phyloP scores from a whole-genome alignment of 2,888 invertebrate genomes.

The Taphrorychus bicolor region DNA sequence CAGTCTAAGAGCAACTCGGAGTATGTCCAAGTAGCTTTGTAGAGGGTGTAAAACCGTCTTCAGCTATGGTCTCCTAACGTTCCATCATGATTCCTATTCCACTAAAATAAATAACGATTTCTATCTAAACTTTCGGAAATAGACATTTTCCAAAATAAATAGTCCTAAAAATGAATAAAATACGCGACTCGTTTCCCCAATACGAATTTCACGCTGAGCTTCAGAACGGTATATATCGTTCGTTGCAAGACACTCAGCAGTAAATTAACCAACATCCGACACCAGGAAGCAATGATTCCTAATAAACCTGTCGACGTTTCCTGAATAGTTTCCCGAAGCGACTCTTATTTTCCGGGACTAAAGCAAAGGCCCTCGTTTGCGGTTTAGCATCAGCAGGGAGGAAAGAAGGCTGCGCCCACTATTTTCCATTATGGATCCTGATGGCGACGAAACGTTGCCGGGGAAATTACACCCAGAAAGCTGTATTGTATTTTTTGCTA shows the following conservation, averaged over 20 bases:
- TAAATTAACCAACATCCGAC: constrained; percentile 33
- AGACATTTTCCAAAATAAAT: neutral
- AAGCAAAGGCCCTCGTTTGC: constrained; percentile 23
- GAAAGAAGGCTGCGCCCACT: constrained; percentile 1
- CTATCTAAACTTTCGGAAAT: neutral
- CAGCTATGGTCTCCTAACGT: too few relatives aligned
- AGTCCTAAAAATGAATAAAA: neutral
- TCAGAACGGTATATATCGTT: constrained; percentile 13
- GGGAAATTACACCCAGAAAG: neutral
- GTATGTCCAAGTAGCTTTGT: too few relatives aligned
- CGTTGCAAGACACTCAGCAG: constrained; percentile 24
- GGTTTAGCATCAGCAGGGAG: constrained; percentile 19
- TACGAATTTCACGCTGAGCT: neutral
- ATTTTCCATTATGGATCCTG: constrained; percentile 7
- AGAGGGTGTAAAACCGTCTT: too few relatives aligned
- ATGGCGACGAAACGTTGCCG: neutral
- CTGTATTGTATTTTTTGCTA: neutral
- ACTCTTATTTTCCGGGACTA: constrained; percentile 34
- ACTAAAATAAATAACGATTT: neutral
- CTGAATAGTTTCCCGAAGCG: constrained; percentile 39
- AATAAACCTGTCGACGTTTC: constrained; percentile 40
- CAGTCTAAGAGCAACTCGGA: too few relatives aligned
- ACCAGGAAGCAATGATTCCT: constrained; percentile 39
- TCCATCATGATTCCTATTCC: too few relatives aligned
- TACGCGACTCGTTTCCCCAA: constrained; percentile 10